These are phyloP conservation scores for Meta bourneti DNA, from an alignment of 2,888 invertebrate species.

Conservation along the genomic window DNA sequence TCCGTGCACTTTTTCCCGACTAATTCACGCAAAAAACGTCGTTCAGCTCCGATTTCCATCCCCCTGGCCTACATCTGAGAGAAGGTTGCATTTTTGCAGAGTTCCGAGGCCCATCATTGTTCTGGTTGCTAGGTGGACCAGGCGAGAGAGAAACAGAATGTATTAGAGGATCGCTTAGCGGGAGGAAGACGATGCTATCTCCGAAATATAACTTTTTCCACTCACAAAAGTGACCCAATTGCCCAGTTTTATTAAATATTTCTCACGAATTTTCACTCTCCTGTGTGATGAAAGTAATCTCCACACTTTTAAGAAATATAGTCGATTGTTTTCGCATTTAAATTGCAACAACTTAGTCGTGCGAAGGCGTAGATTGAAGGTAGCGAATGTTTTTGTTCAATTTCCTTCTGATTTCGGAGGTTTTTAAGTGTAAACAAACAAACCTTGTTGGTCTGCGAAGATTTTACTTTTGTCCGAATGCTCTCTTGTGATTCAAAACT, in stretches of 20 bases:
- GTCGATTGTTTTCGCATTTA: slow-evolving; percentile 1
- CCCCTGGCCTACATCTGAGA: slow-evolving; percentile 18
- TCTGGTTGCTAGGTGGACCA: no score
- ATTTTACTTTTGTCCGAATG: no score
- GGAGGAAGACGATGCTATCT: slow-evolving; percentile 33
- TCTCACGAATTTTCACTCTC: slow-evolving; percentile 37
- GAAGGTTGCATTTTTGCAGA: slow-evolving; percentile 14
- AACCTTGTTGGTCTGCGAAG: no score
- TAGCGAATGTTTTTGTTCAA: no score
- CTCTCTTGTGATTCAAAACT: no score
- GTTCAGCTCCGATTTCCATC: slow-evolving; percentile 20
- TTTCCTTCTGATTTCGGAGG: no score
- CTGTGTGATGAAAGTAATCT: slow-evolving; percentile 45
- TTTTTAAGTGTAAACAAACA: no score
- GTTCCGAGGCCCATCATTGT: slow-evolving; percentile 31
- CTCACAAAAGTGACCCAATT: slow-evolving; percentile 46
- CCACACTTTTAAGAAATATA: slow-evolving; percentile 37
- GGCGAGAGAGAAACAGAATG: neutral
- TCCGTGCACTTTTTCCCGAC: slow-evolving; percentile 12
- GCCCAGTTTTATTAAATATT: slow-evolving; percentile 48
- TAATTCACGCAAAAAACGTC: slow-evolving; percentile 36
- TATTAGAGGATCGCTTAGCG: slow-evolving; percentile 12
- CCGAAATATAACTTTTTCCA: neutral
- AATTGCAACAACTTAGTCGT: neutral
- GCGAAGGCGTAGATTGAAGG: neutral